A percentile compares a stretch with the other conserved stretches of the same genome.
These are phyloP conservation scores for Lithophane ornitopus DNA, from an alignment of 2,888 invertebrate species.

Conservation along the genomic window DNA sequence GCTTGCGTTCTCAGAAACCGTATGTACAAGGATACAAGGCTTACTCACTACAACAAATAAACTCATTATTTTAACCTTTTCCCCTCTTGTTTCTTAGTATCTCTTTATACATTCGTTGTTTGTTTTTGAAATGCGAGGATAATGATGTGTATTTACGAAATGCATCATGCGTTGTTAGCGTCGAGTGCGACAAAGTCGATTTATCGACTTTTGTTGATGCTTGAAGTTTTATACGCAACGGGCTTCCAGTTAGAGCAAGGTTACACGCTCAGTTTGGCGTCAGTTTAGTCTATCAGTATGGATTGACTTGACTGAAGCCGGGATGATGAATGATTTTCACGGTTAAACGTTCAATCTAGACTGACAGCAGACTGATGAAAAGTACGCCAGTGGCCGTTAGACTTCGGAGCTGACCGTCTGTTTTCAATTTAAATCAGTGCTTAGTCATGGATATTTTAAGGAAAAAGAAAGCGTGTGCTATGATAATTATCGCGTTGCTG, in stretches of 20 bases:
- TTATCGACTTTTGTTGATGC: not conserved
- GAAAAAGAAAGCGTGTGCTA: too few relatives aligned
- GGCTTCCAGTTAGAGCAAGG: not conserved
- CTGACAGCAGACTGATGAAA: too few relatives aligned
- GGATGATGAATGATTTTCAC: too few relatives aligned
- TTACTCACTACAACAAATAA: constrained; percentile 54
- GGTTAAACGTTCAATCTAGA: too few relatives aligned
- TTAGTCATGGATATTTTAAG: too few relatives aligned
- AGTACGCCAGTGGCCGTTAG: too few relatives aligned
- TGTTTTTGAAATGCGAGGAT: constrained; percentile 20
- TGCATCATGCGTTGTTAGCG: constrained; percentile 16
- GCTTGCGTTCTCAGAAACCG: constrained; percentile 37
- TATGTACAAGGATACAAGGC: not conserved
- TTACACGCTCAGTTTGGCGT: too few relatives aligned
- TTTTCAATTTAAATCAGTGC: too few relatives aligned
- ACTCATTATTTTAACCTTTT: constrained; percentile 44
- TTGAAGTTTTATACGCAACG: not conserved
- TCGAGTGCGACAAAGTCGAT: not conserved
- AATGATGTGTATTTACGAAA: constrained; percentile 18
- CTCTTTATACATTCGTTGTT: constrained; percentile 16
- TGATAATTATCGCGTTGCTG: too few relatives aligned
- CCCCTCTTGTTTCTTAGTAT: constrained; percentile 28
- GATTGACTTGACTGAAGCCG: too few relatives aligned
- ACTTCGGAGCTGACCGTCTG: too few relatives aligned
- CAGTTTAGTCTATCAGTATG: too few relatives aligned